A percentile compares a stretch with the other conserved stretches of the same genome.
phyloP scores from a whole-genome alignment of 1,140 invertebrate genomes.

The Meloidogyne hapla region DNA sequence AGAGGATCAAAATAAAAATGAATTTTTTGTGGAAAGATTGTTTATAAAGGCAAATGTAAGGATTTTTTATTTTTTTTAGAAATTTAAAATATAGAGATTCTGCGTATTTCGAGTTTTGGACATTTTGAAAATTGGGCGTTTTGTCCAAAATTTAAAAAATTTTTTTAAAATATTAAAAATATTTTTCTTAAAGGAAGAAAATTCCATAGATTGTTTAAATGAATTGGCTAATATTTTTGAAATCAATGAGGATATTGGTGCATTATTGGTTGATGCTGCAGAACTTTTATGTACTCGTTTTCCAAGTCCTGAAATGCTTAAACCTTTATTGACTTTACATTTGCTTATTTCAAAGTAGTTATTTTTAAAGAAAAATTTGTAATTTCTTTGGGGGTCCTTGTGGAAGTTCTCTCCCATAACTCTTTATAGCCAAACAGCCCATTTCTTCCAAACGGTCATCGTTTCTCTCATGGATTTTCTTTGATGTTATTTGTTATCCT shows the following conservation, averaged over 20 bases:
- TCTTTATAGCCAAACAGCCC: too few species aligned
- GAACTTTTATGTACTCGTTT: constrained; percentile 21
- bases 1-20: neutral
- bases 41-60: constrained; percentile 16
- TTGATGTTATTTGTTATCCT: too few species aligned
- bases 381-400: too few species aligned
- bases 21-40: constrained; percentile 7
- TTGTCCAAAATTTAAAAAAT: too few species aligned
- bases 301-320: constrained; percentile 23
- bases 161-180: neutral
- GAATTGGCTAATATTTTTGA: constrained; percentile 1
- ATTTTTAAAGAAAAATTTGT: neutral
- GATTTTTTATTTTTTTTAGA: too few species aligned
- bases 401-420: too few species aligned
- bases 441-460: too few species aligned
- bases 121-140: too few species aligned
- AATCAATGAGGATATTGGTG: neutral
- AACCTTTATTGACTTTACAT: constrained; percentile 9
- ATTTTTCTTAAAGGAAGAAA: constrained; percentile 11
- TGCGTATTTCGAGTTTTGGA: too few species aligned
- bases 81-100: too few species aligned
- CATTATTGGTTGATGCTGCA: constrained; percentile 6
- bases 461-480: too few species aligned
- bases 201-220: constrained; percentile 8
- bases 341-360: constrained; percentile 17